Evolutionary conservation across 2,888 invertebrate genomes (phyloP).

Genomic region (Lasioglossum figueresi): DNA sequence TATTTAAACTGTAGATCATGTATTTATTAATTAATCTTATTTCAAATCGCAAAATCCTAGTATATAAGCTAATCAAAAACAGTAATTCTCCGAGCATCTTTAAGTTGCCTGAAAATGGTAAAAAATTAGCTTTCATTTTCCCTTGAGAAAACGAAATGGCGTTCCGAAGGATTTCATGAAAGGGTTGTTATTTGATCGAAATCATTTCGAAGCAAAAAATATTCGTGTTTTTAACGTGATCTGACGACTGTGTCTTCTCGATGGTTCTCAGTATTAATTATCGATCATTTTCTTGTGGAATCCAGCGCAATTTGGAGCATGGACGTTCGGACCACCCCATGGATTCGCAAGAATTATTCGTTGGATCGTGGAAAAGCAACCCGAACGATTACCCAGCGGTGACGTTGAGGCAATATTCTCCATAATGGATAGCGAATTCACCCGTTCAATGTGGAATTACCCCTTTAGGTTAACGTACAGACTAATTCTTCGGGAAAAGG

Average conservation of each 20-base stretch:
- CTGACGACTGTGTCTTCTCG: background rate
- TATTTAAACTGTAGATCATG: no score
- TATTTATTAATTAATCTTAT: no score
- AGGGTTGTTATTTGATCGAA: background rate
- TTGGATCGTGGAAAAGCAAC: constrained; percentile 96
- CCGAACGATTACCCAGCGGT: constrained; percentile 94
- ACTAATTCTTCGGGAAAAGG: constrained; percentile 95
- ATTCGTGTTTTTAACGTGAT: background rate
- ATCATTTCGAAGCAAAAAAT: background rate
- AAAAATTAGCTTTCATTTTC: no score
- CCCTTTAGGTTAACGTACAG: constrained; percentile 97
- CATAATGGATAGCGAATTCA: constrained; percentile 96
- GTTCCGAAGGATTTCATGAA: background rate
- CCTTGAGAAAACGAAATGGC: no score
- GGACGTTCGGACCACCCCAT: constrained; percentile 97
- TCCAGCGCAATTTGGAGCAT: constrained; percentile 97
- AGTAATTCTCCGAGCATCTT: no score
- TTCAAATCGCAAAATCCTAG: no score
- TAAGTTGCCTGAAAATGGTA: no score
- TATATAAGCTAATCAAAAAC: no score
- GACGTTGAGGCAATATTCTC: constrained; percentile 97
- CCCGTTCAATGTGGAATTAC: constrained; percentile 97
- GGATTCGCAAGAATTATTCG: constrained; percentile 97
- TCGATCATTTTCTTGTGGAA: constrained; percentile 9
- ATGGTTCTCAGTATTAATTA: constrained; percentile 14